These are phyloP conservation scores for Nanorana parkeri DNA, from an alignment of 2,113 vertebrate genomes.

Conservation along the genomic window DNA sequence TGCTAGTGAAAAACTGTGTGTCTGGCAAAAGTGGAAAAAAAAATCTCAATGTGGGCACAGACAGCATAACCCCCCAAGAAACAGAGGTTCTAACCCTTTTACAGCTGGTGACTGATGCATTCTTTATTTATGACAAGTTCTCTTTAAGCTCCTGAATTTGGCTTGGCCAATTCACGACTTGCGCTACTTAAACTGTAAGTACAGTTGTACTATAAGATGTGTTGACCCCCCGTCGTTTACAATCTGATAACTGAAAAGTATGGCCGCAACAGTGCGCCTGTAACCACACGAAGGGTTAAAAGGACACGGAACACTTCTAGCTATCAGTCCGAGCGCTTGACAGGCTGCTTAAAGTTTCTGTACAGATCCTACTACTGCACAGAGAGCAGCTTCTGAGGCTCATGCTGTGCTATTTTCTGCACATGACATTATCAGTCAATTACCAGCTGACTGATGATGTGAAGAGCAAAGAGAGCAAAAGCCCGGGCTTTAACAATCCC, in stretches of 20 bases:
- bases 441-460: conserved; percentile 56
- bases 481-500: conserved; percentile 54
- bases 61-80: no score
- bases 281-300: conserved; percentile 20
- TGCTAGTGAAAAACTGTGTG: no score
- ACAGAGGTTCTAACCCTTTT: no score
- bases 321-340: conserved; percentile 29
- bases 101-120: no score
- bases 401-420: conserved; percentile 55
- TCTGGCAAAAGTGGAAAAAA: no score
- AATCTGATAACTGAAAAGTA: neutral
- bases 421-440: conserved; percentile 57
- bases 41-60: no score
- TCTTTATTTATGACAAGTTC: no score
- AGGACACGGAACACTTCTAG: neutral
- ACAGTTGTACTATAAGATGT: no score
- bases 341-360: conserved; percentile 46
- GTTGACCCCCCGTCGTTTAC: no score
- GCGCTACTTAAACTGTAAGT: no score
- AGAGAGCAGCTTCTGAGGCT: conserved; percentile 39
- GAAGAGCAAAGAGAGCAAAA: conserved; percentile 51
- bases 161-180: no score
- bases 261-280: neutral
- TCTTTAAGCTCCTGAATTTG: no score
- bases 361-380: conserved; percentile 26